phyloP scores from a whole-genome alignment of 2,113 vertebrate genomes.

The Sapayoa aenigma region DNA sequence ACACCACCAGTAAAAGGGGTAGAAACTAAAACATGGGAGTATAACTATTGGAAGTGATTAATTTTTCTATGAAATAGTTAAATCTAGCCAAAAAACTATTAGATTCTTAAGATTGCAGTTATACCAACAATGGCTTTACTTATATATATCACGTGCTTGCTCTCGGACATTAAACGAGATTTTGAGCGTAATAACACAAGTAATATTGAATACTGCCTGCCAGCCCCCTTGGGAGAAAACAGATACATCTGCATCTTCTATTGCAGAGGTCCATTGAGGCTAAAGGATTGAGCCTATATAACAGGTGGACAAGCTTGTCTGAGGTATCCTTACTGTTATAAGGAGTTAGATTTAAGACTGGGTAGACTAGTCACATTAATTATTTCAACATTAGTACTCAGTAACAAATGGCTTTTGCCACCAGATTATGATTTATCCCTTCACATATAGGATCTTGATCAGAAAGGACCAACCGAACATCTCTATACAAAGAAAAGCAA shows the following conservation, averaged over 20 bases:
- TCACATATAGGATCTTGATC: background rate
- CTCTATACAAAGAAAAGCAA: background rate
- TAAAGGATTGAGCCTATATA: background rate
- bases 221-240: background rate
- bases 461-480: background rate
- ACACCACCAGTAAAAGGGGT: background rate
- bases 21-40: background rate
- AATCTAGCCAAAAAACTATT: background rate
- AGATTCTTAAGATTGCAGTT: background rate
- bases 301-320: background rate
- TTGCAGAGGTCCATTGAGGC: background rate
- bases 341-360: background rate
- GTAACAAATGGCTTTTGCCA: background rate
- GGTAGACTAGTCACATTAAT: background rate
- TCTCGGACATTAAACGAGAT: background rate
- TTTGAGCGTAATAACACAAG: background rate
- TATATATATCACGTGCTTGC: background rate
- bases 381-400: background rate
- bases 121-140: background rate
- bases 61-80: background rate
- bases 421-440: background rate
- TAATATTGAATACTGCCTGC: background rate
- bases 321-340: background rate
- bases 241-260: background rate
- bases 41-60: background rate